Evolutionary conservation across 2,113 vertebrate species (phyloP).

Genomic region (Pipa parva): DNA sequence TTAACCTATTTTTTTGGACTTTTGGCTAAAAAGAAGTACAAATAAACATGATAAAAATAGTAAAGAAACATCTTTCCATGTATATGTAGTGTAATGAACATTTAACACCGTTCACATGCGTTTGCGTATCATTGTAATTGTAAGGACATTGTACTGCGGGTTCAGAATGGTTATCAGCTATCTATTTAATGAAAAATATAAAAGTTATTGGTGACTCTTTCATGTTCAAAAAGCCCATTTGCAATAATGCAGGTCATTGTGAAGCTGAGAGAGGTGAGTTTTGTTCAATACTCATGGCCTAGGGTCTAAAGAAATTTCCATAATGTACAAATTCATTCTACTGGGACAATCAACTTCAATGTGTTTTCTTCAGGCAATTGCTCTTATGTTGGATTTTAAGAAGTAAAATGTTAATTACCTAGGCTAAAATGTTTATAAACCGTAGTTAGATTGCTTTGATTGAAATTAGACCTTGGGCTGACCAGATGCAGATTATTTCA

Average conservation of each 20-base stretch:
- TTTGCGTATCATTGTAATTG: too few species aligned
- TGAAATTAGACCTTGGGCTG: background rate
- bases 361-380: slow-evolving; percentile 47
- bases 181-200: slow-evolving; percentile 57
- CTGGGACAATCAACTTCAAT: slow-evolving; percentile 53
- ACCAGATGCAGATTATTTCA: background rate
- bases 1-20: too few species aligned
- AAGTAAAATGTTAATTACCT: slow-evolving; percentile 43
- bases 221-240: slow-evolving; percentile 61
- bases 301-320: slow-evolving; percentile 69
- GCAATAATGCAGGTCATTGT: slow-evolving; percentile 63
- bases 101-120: too few species aligned
- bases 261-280: slow-evolving; percentile 63
- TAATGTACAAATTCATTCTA: slow-evolving; percentile 60
- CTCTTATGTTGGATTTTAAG: slow-evolving; percentile 43
- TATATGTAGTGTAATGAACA: too few species aligned
- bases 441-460: background rate
- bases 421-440: slow-evolving; percentile 1
- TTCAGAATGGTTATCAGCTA: slow-evolving; percentile 48
- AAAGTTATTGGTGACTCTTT: slow-evolving; percentile 64
- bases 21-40: too few species aligned
- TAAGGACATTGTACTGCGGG: too few species aligned
- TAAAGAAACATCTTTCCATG: too few species aligned
- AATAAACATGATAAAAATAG: too few species aligned
- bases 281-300: slow-evolving; percentile 69